Conservation (phyloP, 1,140 invertebrate species). For the Heterodera schachtii region DNA sequence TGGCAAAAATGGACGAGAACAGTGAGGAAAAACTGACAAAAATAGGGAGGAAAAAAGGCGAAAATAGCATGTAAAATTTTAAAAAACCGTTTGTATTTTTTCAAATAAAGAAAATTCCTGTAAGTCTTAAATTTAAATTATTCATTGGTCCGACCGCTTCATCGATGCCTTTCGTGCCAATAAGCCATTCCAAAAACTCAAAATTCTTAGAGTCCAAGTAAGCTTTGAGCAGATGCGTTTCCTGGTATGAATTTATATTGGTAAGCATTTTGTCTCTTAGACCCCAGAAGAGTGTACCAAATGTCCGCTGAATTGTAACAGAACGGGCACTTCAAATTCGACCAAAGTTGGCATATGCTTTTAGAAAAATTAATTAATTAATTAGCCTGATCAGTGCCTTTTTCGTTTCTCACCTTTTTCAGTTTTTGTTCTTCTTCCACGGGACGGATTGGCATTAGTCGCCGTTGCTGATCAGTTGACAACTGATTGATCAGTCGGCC, state of each 20-base stretch:
- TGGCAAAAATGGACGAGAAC: no score
- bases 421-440: background rate
- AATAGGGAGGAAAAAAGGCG: no score
- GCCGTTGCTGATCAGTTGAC: conserved; percentile 29
- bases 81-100: no score
- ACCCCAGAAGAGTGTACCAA: conserved; percentile 13
- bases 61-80: no score
- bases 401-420: background rate
- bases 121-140: no score
- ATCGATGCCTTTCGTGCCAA: conserved; percentile 33
- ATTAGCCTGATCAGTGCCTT: no score
- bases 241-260: conserved; percentile 27
- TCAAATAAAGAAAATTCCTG: no score
- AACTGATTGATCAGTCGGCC: conserved; percentile 30
- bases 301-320: conserved; percentile 49
- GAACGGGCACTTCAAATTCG: conserved; percentile 48
- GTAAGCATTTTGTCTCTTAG: background rate
- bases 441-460: conserved; percentile 36
- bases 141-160: conserved; percentile 10
- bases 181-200: conserved; percentile 27
- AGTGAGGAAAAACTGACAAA: no score
- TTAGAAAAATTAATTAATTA: background rate
- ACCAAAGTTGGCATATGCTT: conserved; percentile 41
- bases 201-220: conserved; percentile 39
- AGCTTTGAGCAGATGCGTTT: conserved; percentile 40